A percentile compares a stretch with the other conserved stretches of the same genome.
phyloP scores from a whole-genome alignment of 1,140 invertebrate genomes.

The Lepidostoma basale region DNA sequence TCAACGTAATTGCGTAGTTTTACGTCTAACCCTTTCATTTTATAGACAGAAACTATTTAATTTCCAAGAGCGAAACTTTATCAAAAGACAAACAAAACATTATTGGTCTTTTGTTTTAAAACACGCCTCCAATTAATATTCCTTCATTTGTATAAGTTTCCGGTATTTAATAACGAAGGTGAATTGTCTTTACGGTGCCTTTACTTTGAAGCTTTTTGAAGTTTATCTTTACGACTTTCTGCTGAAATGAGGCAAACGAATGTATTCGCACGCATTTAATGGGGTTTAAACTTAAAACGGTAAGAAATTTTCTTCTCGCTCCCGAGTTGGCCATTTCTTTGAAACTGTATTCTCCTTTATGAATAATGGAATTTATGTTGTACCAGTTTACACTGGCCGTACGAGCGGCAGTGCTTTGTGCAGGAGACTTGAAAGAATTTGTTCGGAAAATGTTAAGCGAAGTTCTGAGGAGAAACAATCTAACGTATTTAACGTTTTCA shows the following conservation, averaged over 20 bases:
- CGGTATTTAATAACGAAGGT: too few species aligned
- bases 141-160: too few species aligned
- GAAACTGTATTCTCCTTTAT: conserved; percentile 18
- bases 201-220: too few species aligned
- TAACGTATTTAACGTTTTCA: neutral
- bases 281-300: conserved; percentile 15
- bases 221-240: conserved; percentile 4
- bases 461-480: neutral
- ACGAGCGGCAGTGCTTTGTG: neutral
- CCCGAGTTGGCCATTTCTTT: conserved; percentile 8
- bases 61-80: too few species aligned
- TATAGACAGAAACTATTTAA: too few species aligned
- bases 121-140: too few species aligned
- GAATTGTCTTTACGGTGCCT: too few species aligned
- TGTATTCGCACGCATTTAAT: conserved; percentile 16
- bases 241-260: neutral
- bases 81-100: too few species aligned
- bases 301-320: neutral
- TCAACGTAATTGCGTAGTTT: too few species aligned
- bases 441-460: neutral
- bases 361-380: conserved; percentile 22
- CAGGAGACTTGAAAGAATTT: conserved; percentile 16
- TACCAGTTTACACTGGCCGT: conserved; percentile 5
- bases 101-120: too few species aligned
- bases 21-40: too few species aligned